Percentiles rank a stretch among this genome's conserved stretches.
These are phyloP conservation scores for Drosophila ezoana DNA, from an alignment of 2,888 invertebrate species.

Conservation along the genomic window DNA sequence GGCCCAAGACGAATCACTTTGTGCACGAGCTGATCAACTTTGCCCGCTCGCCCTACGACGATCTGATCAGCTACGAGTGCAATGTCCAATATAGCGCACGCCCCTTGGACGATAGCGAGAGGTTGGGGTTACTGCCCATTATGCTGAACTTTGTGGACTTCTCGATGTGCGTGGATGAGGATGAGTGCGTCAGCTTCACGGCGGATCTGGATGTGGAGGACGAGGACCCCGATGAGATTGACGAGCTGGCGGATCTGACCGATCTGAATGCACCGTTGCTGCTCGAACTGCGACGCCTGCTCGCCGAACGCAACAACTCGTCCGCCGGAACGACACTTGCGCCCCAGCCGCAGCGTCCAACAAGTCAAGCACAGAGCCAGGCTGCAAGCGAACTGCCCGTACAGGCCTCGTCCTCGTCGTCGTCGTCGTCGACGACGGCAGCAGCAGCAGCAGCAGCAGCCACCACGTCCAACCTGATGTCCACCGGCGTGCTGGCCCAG, in stretches of 20 bases:
- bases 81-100: slow-evolving; percentile 88
- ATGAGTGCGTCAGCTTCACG: slow-evolving; percentile 35
- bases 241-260: not conserved
- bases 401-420: not conserved
- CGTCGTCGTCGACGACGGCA: not conserved
- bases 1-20: slow-evolving; percentile 92
- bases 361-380: not conserved
- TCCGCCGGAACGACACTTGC: not conserved
- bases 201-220: slow-evolving; percentile 37
- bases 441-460: not conserved
- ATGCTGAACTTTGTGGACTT: slow-evolving; percentile 56
- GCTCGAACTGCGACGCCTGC: slow-evolving; percentile 9
- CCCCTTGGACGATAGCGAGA: not conserved
- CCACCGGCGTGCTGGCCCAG: not conserved
- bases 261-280: not conserved
- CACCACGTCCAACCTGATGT: not conserved
- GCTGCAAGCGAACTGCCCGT: not conserved
- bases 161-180: slow-evolving; percentile 36
- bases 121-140: not conserved
- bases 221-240: slow-evolving; percentile 47
- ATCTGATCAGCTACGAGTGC: slow-evolving; percentile 91
- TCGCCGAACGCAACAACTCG: slow-evolving; percentile 12
- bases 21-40: slow-evolving; percentile 94
- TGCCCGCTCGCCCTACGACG: slow-evolving; percentile 93
- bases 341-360: not conserved